Evolutionary conservation across 1,140 invertebrate species (phyloP), one percentile per base, ranked within the genome.

Genomic region (Hormaphis cornu): DNA sequence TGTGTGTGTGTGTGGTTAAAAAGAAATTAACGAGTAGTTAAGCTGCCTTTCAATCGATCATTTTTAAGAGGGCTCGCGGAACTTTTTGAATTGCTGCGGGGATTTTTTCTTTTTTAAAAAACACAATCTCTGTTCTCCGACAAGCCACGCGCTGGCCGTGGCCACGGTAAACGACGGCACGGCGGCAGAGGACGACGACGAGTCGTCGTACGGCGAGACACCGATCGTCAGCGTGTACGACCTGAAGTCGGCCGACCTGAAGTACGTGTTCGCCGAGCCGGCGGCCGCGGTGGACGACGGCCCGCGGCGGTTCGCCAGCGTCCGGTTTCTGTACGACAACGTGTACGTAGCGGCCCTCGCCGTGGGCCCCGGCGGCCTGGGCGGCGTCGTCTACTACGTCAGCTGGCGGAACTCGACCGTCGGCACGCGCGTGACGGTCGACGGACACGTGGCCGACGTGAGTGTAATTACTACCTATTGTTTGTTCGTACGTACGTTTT

Each of bases 321-420:
- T 93, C 0, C 82, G 83, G 14, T 95, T 93, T 74, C 88, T 88
- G 5, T 85, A 81, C 63, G 90, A 93, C 74, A 87, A 83, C 10
- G 88, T 88, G 76, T 86, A 87, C 75, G 76, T 95, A 12, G 85
- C 88, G 24, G 87, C 86, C 0, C 84, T 93, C 30, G 87, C 87
- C 1, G 88, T 87, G 7, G 84, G 86, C 28, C 87, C 87, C 1
- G 88, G 87, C 7, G 84, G 86, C 71, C 87, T 89, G 0, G 90
- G 93, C 74, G 92, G 86, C 82, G 85, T 82, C 20, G 81, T 93
- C 76, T 82, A 90, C 61, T 87, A 85, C 76, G 94, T 89, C 77
- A 87, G 87, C 74, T 90, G 89, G 86, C 89, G 92, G 73, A 91
- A 88, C 76, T 86, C 86, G 1, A 90, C 89, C 77, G 80, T 93